Base-by-base conservation (phyloP, 2,113 vertebrate genomes). In the Oncorhynchus kisutch region DNA sequence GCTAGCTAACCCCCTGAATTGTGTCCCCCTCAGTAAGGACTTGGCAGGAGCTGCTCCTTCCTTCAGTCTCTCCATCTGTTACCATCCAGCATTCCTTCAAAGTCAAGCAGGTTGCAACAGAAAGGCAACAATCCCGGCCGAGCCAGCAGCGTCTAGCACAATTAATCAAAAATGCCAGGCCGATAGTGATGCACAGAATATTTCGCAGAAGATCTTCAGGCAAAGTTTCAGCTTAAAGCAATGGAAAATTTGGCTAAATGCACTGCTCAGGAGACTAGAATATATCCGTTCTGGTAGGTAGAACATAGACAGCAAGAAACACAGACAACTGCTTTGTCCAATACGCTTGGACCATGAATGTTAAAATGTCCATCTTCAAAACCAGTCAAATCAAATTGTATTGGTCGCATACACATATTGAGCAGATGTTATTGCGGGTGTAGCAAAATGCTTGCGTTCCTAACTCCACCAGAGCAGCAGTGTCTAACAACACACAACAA, bases 21-120 rank as follows among this genome's bases (percentile, higher is more conserved):
- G 79, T 78, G 78, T 74, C 71, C 76, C 80, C 78, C 72, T 80
- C 77, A 77, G 80, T 45, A 66, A 74, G 78, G 74, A 77, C 75
- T 83, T 84, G 80, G 84, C 81, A 74, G 74, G 82, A 78, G 81
- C 69, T 48, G 59, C 75, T 84, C 75, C 82, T 74, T 77, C 68
- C 76, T 79, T 54, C 74, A 70, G 70, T 73, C 66, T 64, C 51
- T 85, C 81, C 83, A 80, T 85, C 83, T 85, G 83, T 76, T 77
- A 77, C 45, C 74, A 79, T 66, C 68, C 65, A 64, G n/a, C 49
- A 78, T 78, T 81, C 67, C 69, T 82, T 75, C 73, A 22, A 77
- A 82, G 73, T 77, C 66, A 78, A 80, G 78, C 82, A 86, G 79
- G 78, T 73, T 80, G 71, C 75, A 81, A 78, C 27, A 78, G 77